Evolutionary conservation across 2,888 invertebrate genomes (phyloP), one percentile per base, ranked within the genome.

Genomic region (Netelia inedita): DNA sequence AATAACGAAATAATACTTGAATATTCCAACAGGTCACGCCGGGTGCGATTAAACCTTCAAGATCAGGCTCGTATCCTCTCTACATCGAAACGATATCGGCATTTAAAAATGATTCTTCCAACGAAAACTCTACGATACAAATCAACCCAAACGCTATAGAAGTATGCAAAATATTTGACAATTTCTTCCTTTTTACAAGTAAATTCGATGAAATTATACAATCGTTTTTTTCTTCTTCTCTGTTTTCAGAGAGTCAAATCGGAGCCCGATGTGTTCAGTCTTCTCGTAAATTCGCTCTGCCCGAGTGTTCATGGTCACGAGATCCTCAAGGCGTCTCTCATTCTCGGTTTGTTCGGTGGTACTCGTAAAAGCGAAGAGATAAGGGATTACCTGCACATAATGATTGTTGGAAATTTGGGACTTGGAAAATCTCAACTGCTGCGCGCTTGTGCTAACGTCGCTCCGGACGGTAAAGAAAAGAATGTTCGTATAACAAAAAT

Each of bases 271-370:
- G 94, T 97, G 6, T 97, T 98, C 91, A 95, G 96, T 57, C 94
- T 98, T 10, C 93, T 98, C n/a, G 97, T 98, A 0, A 96, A 97
- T 85, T 98, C 98, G 0, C 94, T 98, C 10, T 98, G 98, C 87
- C 98, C 98, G 0, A 95, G 96, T 35, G 97, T 98, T 89, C 98
- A 96, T 93, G 98, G 98, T 0, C 97, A 98, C 92, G 98, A 98
- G 93, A 94, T 98, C 85, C 96, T 98, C 0, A 98, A 98, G 94
- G 98, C 98, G 1, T 98, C 97, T 0, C 94, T 98, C 1, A 91
- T 98, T 14, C 94, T 98, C 10, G 96, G 96, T 0, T 94, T 98
- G 0, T 96, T 98, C 90, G 98, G 98, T 0, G 98, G 98, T 2
- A 95, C 53, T 11, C 23, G 3, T 14, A 74, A 55, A 71, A 50